phyloP scores from a whole-genome alignment of 2,797 vertebrate genomes.

The Halcyon smyrnensis region DNA sequence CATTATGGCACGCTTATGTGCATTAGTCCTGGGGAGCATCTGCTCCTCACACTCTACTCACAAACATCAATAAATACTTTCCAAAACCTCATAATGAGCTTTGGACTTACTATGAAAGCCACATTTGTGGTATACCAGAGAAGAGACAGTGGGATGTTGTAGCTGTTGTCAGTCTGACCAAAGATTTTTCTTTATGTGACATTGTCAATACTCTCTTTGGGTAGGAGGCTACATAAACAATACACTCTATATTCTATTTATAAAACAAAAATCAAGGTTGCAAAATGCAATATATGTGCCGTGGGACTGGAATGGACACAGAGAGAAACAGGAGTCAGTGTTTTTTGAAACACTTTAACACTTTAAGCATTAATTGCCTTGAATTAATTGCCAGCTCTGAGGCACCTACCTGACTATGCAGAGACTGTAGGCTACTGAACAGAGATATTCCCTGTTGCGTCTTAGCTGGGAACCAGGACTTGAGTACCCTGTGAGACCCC shows the following conservation, averaged over 20 bases:
- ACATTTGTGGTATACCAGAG: not conserved
- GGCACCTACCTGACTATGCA: not conserved
- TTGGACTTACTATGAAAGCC: slow-evolving; percentile 3
- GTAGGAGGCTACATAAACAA: slow-evolving; percentile 10
- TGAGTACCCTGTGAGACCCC: not conserved
- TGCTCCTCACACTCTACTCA: not conserved
- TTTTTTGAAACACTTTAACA: not conserved
- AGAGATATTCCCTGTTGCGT: not conserved
- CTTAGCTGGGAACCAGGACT: not conserved
- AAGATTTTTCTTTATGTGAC: slow-evolving; percentile 9
- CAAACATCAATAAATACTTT: slow-evolving; percentile 20
- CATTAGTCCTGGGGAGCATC: not conserved
- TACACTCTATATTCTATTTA: not conserved
- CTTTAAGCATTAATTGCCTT: not conserved
- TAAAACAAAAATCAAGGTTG: not conserved
- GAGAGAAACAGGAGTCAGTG: not conserved
- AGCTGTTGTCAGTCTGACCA: slow-evolving; percentile 41
- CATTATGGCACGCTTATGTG: not conserved
- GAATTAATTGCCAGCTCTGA: not conserved
- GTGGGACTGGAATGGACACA: not conserved
- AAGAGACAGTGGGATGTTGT: slow-evolving; percentile 42
- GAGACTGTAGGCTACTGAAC: not conserved
- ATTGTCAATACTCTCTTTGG: not conserved
- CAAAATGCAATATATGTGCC: not conserved
- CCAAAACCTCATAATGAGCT: not conserved